Conservation (phyloP, 2,888 invertebrate genomes). For the Chloromyia formosa region DNA sequence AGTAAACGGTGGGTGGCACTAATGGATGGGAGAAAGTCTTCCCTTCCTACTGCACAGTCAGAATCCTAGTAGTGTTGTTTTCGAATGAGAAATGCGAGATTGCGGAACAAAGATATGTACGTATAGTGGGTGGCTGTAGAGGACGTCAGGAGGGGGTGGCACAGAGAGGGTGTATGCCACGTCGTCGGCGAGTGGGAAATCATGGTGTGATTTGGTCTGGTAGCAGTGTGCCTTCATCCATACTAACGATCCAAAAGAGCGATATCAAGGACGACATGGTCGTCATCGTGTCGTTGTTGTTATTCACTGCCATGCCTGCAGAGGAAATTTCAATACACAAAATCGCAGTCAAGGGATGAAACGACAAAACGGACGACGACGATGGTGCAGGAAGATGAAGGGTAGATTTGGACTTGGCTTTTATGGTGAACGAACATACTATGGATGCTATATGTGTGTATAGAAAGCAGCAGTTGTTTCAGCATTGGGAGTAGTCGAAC, state of each 20-base stretch:
- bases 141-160: background rate
- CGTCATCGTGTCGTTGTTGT: conserved; percentile 43
- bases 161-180: conserved; percentile 4
- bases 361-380: background rate
- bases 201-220: conserved; percentile 38
- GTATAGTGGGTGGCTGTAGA: no score
- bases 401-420: background rate
- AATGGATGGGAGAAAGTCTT: conserved; percentile 28
- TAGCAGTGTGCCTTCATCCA: conserved; percentile 30
- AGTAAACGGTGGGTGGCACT: conserved; percentile 37
- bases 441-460: background rate
- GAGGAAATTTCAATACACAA: conserved; percentile 38
- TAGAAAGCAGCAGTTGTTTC: background rate
- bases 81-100: conserved; percentile 28
- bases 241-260: conserved; percentile 38
- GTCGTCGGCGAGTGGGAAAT: conserved; percentile 2
- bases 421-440: conserved; percentile 17
- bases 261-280: conserved; percentile 42
- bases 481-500: conserved; percentile 42
- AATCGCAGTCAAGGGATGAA: background rate
- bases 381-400: background rate
- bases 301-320: conserved; percentile 41
- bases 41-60: background rate
- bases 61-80: conserved; percentile 7
- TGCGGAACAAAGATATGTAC: conserved; percentile 13